phyloP scores from a whole-genome alignment of 2,888 invertebrate species.

The Lithophane ornitopus region DNA sequence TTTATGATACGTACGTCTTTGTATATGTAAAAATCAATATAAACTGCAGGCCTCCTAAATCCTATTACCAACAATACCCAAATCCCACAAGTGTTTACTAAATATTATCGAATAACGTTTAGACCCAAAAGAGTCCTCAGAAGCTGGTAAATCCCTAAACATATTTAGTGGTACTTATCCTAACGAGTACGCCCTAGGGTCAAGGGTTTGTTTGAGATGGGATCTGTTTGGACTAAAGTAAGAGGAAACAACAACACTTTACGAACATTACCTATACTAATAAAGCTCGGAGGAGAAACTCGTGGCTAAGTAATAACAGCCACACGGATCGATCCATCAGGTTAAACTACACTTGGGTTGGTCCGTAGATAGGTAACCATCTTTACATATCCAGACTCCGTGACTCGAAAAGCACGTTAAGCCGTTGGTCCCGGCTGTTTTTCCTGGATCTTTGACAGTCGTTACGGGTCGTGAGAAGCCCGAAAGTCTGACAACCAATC shows the following conservation, averaged over 20 bases:
- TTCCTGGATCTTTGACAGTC: no score
- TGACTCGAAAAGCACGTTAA: no score
- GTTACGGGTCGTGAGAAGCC: no score
- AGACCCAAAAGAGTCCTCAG: conserved; percentile 35
- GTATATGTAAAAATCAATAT: conserved; percentile 2
- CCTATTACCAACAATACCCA: conserved; percentile 22
- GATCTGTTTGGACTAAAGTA: conserved; percentile 12
- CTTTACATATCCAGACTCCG: no score
- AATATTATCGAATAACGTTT: conserved; percentile 46
- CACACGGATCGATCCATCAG: no score
- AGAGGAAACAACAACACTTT: conserved; percentile 1
- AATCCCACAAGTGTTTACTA: conserved; percentile 38
- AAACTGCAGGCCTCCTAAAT: conserved; percentile 4
- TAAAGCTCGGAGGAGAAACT: no score
- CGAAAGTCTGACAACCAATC: no score
- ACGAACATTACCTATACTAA: neutral
- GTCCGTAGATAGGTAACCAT: no score
- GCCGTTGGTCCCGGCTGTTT: no score
- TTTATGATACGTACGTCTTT: neutral
- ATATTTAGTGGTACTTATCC: conserved; percentile 44
- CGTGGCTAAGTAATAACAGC: no score
- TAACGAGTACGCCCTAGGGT: conserved; percentile 42
- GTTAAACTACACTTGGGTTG: no score
- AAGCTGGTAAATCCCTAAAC: conserved; percentile 52
- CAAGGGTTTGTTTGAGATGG: conserved; percentile 35